These are phyloP conservation scores for Thripadectes ignobilis DNA, from an alignment of 2,797 vertebrate genomes.

Conservation along the genomic window DNA sequence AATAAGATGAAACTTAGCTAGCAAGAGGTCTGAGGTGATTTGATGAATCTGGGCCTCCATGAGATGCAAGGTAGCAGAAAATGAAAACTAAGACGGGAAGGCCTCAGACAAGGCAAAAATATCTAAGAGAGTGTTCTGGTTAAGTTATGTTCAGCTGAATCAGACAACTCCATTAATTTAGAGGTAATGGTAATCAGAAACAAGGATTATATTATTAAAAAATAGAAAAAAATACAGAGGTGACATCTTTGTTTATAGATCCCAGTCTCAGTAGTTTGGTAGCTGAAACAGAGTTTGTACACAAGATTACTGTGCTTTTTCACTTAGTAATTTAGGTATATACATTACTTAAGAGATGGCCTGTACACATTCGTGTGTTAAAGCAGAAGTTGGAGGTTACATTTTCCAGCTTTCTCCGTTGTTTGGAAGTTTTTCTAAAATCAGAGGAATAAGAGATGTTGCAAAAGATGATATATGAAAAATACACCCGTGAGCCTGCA, in stretches of 20 bases:
- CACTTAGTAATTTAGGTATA: background rate
- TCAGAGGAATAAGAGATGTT: background rate
- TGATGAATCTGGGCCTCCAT: background rate
- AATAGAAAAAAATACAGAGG: background rate
- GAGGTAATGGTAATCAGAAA: background rate
- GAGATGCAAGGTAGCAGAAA: background rate
- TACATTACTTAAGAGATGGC: background rate
- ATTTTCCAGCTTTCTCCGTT: background rate
- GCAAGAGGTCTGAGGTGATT: background rate
- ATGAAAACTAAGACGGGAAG: background rate
- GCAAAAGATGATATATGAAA: background rate
- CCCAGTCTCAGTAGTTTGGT: background rate
- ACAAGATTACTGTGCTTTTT: background rate
- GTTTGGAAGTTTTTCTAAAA: background rate
- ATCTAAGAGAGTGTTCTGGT: background rate
- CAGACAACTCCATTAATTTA: background rate
- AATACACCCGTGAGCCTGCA: background rate
- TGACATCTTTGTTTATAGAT: background rate
- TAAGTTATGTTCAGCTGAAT: background rate
- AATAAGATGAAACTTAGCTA: background rate
- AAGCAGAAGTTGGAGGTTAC: background rate
- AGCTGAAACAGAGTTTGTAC: background rate
- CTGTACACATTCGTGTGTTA: background rate
- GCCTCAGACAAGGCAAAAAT: background rate
- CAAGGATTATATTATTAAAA: background rate